Conservation (phyloP, 1,140 invertebrate species). For the Aphelenchoides fujianensis region DNA sequence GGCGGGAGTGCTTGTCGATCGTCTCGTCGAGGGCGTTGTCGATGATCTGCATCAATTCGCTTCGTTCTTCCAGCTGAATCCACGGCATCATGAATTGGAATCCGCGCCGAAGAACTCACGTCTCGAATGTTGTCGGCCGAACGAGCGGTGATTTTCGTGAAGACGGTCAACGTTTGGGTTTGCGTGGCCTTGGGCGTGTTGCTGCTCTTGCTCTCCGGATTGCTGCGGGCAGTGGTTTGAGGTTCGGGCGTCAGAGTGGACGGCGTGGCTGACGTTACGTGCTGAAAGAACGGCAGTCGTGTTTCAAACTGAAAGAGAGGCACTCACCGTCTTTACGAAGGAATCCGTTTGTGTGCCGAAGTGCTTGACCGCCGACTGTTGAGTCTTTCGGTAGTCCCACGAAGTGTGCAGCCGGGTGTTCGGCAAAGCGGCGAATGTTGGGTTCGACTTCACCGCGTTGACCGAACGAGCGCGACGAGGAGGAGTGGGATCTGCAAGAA, state of each 20-base stretch:
- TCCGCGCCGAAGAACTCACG: constrained; percentile 2
- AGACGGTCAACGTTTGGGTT: constrained; percentile 16
- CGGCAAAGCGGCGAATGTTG: not conserved
- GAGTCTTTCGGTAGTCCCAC: not conserved
- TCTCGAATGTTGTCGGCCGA: constrained; percentile 1
- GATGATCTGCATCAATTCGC: constrained; percentile 38
- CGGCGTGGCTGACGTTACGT: not conserved
- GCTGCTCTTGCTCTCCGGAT: constrained; percentile 18
- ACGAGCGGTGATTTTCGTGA: not conserved
- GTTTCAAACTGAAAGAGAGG: not conserved
- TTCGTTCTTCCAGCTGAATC: constrained; percentile 34
- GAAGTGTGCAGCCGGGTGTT: not conserved
- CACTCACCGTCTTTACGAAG: not conserved
- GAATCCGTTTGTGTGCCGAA: constrained; percentile 34
- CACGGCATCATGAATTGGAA: constrained; percentile 9
- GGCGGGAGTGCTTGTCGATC: constrained; percentile 38
- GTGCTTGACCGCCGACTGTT: constrained; percentile 2
- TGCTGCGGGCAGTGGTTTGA: not conserved
- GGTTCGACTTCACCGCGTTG: not conserved
- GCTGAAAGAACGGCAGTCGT: not conserved
- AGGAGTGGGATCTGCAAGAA: constrained; percentile 12
- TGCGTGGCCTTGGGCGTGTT: constrained; percentile 30
- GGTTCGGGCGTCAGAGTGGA: not conserved
- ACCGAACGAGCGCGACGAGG: not conserved
- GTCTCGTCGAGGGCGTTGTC: constrained; percentile 45